Conservation (phyloP, 2,797 vertebrate species). For the Pygocentrus nattereri region DNA sequence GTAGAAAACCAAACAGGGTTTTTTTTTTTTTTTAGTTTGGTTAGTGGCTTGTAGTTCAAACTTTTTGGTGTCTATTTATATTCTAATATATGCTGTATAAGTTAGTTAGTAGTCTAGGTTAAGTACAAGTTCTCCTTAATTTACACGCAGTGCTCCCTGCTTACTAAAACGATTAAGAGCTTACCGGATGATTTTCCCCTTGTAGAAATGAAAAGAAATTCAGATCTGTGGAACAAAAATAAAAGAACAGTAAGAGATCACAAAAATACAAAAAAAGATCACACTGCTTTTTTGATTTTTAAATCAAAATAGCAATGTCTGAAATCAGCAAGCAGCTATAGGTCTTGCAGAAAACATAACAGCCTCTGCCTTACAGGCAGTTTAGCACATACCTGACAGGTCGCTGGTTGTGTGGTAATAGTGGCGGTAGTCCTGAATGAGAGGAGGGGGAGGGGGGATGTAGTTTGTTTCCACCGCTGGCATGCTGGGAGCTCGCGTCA, state of each 20-base stretch:
- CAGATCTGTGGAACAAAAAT: conserved; percentile 83
- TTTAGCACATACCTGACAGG: conserved; percentile 67
- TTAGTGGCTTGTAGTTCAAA: too few relatives aligned
- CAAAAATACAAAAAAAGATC: background rate
- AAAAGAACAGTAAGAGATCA: conserved; percentile 1
- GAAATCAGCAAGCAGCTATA: conserved; percentile 7
- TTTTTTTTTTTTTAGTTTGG: too few relatives aligned
- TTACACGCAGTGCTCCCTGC: background rate
- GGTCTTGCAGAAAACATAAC: background rate
- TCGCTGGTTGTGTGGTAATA: conserved; percentile 94
- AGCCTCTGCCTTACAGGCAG: background rate
- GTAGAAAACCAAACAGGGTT: too few relatives aligned
- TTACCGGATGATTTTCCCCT: conserved; percentile 98
- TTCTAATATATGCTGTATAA: too few relatives aligned
- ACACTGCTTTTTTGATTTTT: too few relatives aligned
- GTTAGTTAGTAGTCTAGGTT: too few relatives aligned
- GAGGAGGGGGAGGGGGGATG: conserved; percentile 91
- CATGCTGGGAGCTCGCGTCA: conserved; percentile 92
- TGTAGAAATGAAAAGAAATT: conserved; percentile 99
- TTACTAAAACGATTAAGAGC: conserved; percentile 36
- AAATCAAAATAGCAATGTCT: background rate
- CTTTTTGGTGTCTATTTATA: too few relatives aligned
- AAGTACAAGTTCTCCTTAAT: background rate
- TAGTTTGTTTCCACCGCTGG: conserved; percentile 94
- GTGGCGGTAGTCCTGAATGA: conserved; percentile 98